Evolutionary conservation across 1,140 invertebrate species (phyloP).

Genomic region (Heliconius congener): DNA sequence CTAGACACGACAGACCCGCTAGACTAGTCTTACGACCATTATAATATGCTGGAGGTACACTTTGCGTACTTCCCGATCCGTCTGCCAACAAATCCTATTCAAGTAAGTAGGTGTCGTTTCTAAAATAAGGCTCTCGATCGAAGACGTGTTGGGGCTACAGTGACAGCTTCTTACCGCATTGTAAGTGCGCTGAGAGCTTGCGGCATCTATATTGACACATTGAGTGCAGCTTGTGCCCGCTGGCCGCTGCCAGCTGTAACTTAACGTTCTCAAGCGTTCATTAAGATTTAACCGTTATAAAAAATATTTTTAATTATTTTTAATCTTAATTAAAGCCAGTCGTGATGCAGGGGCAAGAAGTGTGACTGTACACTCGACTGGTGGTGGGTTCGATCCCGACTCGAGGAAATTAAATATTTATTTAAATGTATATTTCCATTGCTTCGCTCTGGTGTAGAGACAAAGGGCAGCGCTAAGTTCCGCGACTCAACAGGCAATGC

Average conservation of each 20-base stretch:
- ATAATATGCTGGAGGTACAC: constrained; percentile 38
- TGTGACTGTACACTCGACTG: too few species aligned
- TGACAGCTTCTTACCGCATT: constrained; percentile 44
- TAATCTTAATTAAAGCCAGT: not conserved
- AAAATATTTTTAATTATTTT: not conserved
- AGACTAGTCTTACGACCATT: constrained; percentile 64
- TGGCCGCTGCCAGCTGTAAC: not conserved
- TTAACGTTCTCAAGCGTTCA: not conserved
- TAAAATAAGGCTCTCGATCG: constrained; percentile 60
- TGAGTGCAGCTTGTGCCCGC: constrained; percentile 31
- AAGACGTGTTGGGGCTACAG: constrained; percentile 42
- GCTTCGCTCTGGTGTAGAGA: too few species aligned
- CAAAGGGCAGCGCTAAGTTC: too few species aligned
- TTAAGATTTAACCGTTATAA: not conserved
- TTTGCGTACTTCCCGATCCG: constrained; percentile 45
- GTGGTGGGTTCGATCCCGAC: too few species aligned
- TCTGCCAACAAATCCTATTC: constrained; percentile 61
- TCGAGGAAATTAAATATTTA: too few species aligned
- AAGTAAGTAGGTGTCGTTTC: constrained; percentile 39
- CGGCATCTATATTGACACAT: constrained; percentile 45
- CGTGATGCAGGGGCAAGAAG: too few species aligned
- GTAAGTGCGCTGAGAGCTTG: constrained; percentile 44
- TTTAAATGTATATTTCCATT: too few species aligned
- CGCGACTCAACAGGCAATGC: too few species aligned
- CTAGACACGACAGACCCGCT: constrained; percentile 70